These are phyloP conservation scores for Bagarius yarrelli DNA, from an alignment of 2,113 vertebrate species.

Conservation along the genomic window DNA sequence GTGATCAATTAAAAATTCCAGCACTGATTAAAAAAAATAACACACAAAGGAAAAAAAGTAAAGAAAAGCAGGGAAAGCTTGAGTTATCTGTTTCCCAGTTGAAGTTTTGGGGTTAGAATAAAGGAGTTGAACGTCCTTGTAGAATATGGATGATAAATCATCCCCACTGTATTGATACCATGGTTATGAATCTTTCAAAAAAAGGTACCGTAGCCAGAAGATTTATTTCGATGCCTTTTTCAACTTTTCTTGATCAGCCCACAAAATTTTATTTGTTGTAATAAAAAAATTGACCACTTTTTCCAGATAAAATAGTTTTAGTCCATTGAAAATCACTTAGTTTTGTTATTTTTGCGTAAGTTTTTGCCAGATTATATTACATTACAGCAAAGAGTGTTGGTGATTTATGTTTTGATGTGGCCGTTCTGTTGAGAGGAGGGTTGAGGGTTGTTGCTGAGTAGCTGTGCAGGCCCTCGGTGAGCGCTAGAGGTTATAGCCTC, in stretches of 20 bases:
- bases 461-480: conserved; percentile 56
- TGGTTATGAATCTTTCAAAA: conserved; percentile 55
- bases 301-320: too few species aligned
- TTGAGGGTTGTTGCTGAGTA: conserved; percentile 38
- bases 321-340: too few species aligned
- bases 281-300: background rate
- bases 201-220: conserved; percentile 35
- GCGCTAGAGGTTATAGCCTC: conserved; percentile 58
- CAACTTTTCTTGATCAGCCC: conserved; percentile 34
- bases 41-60: conserved; percentile 18
- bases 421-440: background rate
- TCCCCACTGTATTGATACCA: conserved; percentile 52
- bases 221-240: conserved; percentile 33
- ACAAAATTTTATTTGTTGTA: conserved; percentile 22
- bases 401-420: background rate
- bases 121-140: conserved; percentile 52
- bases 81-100: conserved; percentile 52
- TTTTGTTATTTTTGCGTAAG: too few species aligned
- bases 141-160: conserved; percentile 58
- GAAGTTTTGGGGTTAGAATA: conserved; percentile 56
- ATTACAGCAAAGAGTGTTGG: background rate
- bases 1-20: conserved; percentile 49
- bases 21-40: conserved; percentile 24
- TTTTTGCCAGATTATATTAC: background rate
- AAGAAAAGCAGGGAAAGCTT: conserved; percentile 33